These are phyloP conservation scores for Hyla sarda DNA, from an alignment of 2,113 vertebrate genomes.

Conservation along the genomic window DNA sequence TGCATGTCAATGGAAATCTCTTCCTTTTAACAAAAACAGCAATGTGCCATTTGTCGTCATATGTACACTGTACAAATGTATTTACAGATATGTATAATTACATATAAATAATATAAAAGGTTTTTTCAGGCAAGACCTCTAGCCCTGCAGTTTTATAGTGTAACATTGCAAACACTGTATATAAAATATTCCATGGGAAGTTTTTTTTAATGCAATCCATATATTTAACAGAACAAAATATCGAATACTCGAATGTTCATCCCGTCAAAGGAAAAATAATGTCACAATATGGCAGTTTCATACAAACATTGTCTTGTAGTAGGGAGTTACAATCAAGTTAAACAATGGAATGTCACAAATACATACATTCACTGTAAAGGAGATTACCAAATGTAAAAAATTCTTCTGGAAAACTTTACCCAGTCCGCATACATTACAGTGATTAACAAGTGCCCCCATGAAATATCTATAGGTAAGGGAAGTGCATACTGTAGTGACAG, in stretches of 20 bases:
- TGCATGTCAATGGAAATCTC: conserved; percentile 65
- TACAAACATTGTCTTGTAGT: conserved; percentile 83
- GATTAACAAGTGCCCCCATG: neutral
- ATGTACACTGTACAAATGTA: conserved; percentile 85
- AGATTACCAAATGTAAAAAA: neutral
- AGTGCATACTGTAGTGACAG: conserved; percentile 6
- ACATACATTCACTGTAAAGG: neutral
- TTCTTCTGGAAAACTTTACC: conserved; percentile 2
- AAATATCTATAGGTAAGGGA: neutral
- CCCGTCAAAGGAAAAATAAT: conserved; percentile 66
- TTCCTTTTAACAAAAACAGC: conserved; percentile 65
- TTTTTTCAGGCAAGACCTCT: conserved; percentile 84
- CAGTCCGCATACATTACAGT: conserved; percentile 14
- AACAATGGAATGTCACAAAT: conserved; percentile 59
- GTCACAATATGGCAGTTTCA: conserved; percentile 78
- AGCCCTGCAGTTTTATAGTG: conserved; percentile 85
- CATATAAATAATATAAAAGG: conserved; percentile 44
- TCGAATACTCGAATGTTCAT: conserved; percentile 67
- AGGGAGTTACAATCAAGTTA: conserved; percentile 62
- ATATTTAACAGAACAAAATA: conserved; percentile 49
- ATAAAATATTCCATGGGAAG: conserved; percentile 47
- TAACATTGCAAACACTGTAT: conserved; percentile 71
- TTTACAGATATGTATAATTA: conserved; percentile 79
- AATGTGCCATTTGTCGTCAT: conserved; percentile 78
- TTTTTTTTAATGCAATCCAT: conserved; percentile 45